Evolutionary conservation across 1,140 invertebrate species (phyloP), one percentile per base, ranked within the genome.

Genomic region (Danaus plexippus): DNA sequence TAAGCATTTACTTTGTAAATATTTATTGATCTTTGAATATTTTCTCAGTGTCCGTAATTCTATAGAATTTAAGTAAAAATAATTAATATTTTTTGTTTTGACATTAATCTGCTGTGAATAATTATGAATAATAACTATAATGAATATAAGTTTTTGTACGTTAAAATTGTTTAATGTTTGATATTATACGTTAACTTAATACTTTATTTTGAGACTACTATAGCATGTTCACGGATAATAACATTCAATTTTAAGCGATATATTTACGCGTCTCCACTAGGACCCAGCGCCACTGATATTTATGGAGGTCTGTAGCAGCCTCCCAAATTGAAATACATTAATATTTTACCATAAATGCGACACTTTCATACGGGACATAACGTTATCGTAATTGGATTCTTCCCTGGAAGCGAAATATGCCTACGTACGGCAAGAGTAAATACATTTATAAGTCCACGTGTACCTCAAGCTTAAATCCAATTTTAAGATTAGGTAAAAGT

Each of bases 241-340:
- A 78, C 69, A 85, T 82, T 85, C 74, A 82, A 85, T 85, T 78
- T 78, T 71, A 76, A 73, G 63, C 65, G 73, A 73, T 75, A 76
- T 85, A 84, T 82, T 82, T 84, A 84, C 80, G 75, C 69, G 73
- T 75, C 65, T 71, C 69, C 68, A 67, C 70, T 71, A 73, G 72
- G 69, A 75, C 68, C 69, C 71, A 69, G 61, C 69, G 73, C 74
- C 65, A 64, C 71, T 70, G 74, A 80, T 85, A 86, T 86, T 86
- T 86, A 86, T 86, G 75, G 77, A 78, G 80, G 82, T 84, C 74
- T 81, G 71, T 80, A 83, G 67, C 76, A 75, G 72, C 75, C 69
- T 72, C 69, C 80, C 78, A 84, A 86, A 86, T 86, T 86, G 82
- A 86, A 86, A 86, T 83, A 84, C 80, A 86, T 86, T 86, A 82